phyloP scores from a whole-genome alignment of 2,113 vertebrate species.

The Ascaphus truei region DNA sequence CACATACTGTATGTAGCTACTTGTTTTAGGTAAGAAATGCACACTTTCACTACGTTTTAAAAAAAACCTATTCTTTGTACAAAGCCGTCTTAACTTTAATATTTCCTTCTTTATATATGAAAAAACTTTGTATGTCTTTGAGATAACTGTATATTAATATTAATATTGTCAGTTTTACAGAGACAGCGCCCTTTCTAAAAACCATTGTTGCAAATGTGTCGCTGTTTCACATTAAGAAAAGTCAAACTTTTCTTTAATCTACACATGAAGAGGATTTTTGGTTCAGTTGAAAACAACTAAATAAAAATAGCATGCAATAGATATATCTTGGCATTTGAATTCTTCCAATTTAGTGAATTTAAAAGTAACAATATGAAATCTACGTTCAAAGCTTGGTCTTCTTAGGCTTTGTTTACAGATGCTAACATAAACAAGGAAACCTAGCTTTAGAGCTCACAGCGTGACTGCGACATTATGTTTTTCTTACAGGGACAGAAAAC shows the following conservation, averaged over 20 bases:
- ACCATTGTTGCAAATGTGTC: neutral
- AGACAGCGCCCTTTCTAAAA: neutral
- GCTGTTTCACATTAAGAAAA: slow-evolving; percentile 9
- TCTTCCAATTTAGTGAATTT: slow-evolving; percentile 37
- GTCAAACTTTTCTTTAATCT: neutral
- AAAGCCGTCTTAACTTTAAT: too few species aligned
- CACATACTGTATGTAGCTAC: too few species aligned
- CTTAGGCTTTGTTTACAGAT: slow-evolving; percentile 66
- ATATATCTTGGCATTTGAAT: slow-evolving; percentile 45
- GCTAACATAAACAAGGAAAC: slow-evolving; percentile 67
- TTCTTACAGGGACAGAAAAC: slow-evolving; percentile 67
- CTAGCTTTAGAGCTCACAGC: slow-evolving; percentile 59
- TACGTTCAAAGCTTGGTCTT: slow-evolving; percentile 54
- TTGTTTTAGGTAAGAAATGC: too few species aligned
- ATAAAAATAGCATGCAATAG: slow-evolving; percentile 42
- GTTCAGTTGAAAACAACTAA: slow-evolving; percentile 3
- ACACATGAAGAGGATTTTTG: neutral
- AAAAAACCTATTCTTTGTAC: too few species aligned
- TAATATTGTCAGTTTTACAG: neutral
- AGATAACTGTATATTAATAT: neutral
- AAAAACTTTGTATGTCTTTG: too few species aligned
- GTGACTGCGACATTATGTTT: slow-evolving; percentile 63
- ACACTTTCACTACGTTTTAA: too few species aligned
- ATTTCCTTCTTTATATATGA: too few species aligned
- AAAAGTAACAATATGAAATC: slow-evolving; percentile 54